Conservation (phyloP, 2,113 vertebrate species). For the Clarias magur region DNA sequence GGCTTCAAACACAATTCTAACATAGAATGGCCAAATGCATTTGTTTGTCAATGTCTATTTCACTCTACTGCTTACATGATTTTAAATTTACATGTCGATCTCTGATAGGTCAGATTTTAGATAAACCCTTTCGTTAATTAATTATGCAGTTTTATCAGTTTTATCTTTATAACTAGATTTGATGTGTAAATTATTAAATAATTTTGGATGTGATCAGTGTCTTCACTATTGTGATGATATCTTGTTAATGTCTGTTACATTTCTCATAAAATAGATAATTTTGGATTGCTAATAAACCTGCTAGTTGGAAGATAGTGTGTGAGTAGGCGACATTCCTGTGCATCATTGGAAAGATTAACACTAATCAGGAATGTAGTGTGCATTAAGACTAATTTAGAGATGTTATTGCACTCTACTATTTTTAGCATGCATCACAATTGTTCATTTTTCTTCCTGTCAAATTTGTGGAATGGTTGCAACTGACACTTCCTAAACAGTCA, state of each 20-base stretch:
- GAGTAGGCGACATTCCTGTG: background rate
- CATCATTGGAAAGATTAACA: background rate
- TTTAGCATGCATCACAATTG: background rate
- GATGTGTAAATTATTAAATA: constrained; percentile 13
- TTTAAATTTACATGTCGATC: background rate
- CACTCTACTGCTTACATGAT: background rate
- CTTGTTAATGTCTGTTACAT: background rate
- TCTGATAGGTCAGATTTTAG: background rate
- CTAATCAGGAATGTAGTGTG: background rate
- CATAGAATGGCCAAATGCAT: background rate
- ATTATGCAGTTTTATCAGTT: constrained; percentile 22
- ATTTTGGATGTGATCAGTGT: background rate
- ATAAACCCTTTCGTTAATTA: constrained; percentile 10
- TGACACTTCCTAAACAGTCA: background rate
- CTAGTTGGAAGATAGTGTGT: background rate
- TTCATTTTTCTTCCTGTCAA: background rate
- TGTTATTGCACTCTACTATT: background rate
- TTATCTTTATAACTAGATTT: constrained; percentile 32
- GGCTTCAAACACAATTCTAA: background rate
- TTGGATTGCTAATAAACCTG: background rate
- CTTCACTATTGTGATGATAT: background rate
- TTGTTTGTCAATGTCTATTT: background rate
- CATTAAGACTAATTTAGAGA: background rate
- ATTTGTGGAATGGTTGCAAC: background rate
- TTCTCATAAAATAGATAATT: background rate